Evolutionary conservation across 2,113 vertebrate species (phyloP).

Genomic region (Myotis yumanensis): DNA sequence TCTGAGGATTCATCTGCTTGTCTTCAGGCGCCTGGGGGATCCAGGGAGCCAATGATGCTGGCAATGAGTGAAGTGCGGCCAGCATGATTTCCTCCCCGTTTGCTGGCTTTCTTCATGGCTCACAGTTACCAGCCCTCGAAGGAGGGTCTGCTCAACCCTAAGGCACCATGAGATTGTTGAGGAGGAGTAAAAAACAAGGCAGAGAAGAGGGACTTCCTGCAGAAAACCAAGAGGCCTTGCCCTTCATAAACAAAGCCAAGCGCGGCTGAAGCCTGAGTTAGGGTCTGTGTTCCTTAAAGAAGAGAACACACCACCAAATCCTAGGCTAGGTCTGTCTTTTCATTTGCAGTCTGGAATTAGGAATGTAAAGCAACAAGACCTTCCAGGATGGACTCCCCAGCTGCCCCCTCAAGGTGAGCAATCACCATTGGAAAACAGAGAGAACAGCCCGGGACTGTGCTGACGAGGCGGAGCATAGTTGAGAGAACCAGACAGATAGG

Average conservation of each 20-base stretch:
- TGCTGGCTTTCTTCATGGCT: conserved; percentile 8
- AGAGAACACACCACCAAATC: neutral
- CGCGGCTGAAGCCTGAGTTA: neutral
- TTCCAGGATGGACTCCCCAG: conserved; percentile 35
- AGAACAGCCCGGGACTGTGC: neutral
- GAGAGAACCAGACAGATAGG: neutral
- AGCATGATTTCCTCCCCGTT: neutral
- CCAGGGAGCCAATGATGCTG: neutral
- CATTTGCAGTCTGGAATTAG: conserved; percentile 58
- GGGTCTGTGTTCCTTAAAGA: neutral
- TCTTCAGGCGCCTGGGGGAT: neutral
- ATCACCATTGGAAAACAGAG: neutral
- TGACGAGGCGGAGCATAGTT: neutral
- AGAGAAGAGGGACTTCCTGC: neutral
- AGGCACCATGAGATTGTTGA: neutral
- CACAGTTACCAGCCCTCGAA: neutral
- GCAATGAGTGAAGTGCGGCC: neutral
- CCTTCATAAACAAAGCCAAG: conserved; percentile 24
- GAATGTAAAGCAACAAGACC: conserved; percentile 21
- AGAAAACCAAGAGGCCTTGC: conserved; percentile 15
- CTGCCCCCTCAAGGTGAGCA: neutral
- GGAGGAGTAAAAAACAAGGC: neutral
- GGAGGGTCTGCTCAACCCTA: neutral
- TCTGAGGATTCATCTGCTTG: conserved; percentile 2
- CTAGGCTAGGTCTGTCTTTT: conserved; percentile 31